Base-by-base conservation (phyloP, 2,888 invertebrate genomes). In the Volucella inflata region DNA sequence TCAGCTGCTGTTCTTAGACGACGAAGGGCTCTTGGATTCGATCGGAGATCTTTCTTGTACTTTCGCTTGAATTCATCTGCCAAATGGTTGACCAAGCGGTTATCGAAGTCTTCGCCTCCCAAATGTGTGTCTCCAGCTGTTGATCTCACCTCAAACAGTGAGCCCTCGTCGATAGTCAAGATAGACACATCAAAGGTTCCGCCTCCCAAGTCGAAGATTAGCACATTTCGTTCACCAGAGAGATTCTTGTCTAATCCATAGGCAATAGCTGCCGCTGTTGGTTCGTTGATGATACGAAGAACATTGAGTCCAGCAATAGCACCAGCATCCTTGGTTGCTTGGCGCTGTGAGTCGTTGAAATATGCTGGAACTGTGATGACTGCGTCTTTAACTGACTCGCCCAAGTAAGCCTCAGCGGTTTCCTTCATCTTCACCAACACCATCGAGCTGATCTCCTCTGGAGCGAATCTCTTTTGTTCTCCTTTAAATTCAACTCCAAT, bases 281-380 rank as follows among this genome's bases (percentile, higher is more conserved):
- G 96, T 90, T 97, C 96, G 91, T 96, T 96, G 89, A 96, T 96
- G 88, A 97, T 97, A 81, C 97, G 94, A 38, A 97, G 92, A 8
- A 97, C 96, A 90, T 97, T 97, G 57, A 97, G 91, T 10, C 96
- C 96, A 55, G 95, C 94, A 88, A 94, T 94, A n/a, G 92, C 93
- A 8, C 96, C 96, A n/a, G 96, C 96, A 90, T 96, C 96, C 90
- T 96, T 96, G 8, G 96, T 96, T 87, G 95, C 95, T 89, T 95
- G 95, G 3, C 95, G 92, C 89, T 95, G 95, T 0, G 94, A 94
- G 90, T 95, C 95, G 89, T 95, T 95, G 92, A 95, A 95, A 90
- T 96, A 96, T 2, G 96, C 96, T n/a, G 96, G 96, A 4, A 96
- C 96, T 14, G 96, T 96, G 88, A 96, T 93, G 1, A 96, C 95